Percentiles rank a stretch among this genome's conserved stretches.
These are phyloP conservation scores for Alloplasta piceator DNA, from an alignment of 2,888 invertebrate species.

Conservation along the genomic window DNA sequence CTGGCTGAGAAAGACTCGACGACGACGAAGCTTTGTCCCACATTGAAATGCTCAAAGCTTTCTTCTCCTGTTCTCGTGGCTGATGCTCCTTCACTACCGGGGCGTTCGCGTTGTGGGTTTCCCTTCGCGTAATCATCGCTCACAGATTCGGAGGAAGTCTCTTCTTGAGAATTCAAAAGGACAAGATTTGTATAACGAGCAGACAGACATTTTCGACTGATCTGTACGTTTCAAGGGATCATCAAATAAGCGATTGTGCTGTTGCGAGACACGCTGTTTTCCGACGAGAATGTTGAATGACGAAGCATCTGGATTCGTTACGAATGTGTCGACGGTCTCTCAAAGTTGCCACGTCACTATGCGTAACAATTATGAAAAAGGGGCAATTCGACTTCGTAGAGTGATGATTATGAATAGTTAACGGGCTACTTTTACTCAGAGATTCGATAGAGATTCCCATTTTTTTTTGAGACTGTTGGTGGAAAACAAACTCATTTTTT, in stretches of 20 bases:
- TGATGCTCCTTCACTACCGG: background rate
- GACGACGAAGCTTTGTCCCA: conserved; percentile 42
- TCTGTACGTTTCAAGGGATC: conserved; percentile 28
- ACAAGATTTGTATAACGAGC: conserved; percentile 13
- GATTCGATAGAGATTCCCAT: too few relatives aligned
- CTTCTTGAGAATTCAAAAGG: background rate
- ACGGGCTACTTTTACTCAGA: too few relatives aligned
- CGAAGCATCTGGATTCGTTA: too few relatives aligned
- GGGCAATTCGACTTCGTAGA: background rate
- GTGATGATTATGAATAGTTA: background rate
- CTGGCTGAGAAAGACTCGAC: conserved; percentile 43
- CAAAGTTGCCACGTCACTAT: too few relatives aligned
- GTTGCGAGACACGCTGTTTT: background rate
- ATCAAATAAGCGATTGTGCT: conserved; percentile 8
- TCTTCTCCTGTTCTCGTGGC: conserved; percentile 18
- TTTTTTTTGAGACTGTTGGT: too few relatives aligned
- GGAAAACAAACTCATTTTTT: too few relatives aligned
- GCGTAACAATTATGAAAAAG: too few relatives aligned
- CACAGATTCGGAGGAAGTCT: conserved; percentile 13
- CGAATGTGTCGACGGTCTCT: too few relatives aligned
- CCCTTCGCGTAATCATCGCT: conserved; percentile 10
- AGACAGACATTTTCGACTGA: conserved; percentile 20
- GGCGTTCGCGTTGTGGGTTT: conserved; percentile 11
- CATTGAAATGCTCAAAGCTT: conserved; percentile 37
- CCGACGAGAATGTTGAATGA: too few relatives aligned